Percentiles rank a stretch among this genome's conserved stretches.
These are phyloP conservation scores for Sebastes oblongus DNA, from an alignment of 2,797 vertebrate genomes.

Conservation along the genomic window DNA sequence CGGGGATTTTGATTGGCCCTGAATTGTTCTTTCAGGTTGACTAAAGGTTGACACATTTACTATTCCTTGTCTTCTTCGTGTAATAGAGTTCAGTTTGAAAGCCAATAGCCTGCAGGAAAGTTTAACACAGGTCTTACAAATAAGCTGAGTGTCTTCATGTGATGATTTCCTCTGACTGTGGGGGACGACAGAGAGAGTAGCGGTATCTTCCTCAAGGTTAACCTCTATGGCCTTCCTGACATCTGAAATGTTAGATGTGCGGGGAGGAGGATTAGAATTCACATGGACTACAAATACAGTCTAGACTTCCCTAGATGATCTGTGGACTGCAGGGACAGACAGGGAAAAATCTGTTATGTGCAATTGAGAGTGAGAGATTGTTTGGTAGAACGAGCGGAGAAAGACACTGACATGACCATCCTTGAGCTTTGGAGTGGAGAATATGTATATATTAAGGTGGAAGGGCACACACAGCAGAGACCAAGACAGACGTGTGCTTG, in stretches of 20 bases:
- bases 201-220: not conserved
- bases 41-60: not conserved
- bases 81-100: slow-evolving; percentile 16
- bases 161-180: not conserved
- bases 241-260: not conserved
- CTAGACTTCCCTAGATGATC: not conserved
- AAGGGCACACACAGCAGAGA: not conserved
- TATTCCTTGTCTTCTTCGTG: not conserved
- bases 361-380: not conserved
- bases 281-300: not conserved
- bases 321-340: not conserved
- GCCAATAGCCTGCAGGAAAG: not conserved
- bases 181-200: not conserved
- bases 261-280: not conserved
- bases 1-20: too few relatives aligned
- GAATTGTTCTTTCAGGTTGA: not conserved
- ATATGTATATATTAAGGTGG: not conserved
- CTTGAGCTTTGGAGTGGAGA: not conserved
- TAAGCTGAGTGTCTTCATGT: not conserved
- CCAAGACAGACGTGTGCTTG: not conserved
- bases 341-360: not conserved
- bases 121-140: not conserved
- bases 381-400: not conserved
- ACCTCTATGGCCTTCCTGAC: not conserved
- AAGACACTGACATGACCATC: not conserved